These are phyloP conservation scores for Apis laboriosa DNA, from an alignment of 1,140 invertebrate genomes.

Conservation along the genomic window DNA sequence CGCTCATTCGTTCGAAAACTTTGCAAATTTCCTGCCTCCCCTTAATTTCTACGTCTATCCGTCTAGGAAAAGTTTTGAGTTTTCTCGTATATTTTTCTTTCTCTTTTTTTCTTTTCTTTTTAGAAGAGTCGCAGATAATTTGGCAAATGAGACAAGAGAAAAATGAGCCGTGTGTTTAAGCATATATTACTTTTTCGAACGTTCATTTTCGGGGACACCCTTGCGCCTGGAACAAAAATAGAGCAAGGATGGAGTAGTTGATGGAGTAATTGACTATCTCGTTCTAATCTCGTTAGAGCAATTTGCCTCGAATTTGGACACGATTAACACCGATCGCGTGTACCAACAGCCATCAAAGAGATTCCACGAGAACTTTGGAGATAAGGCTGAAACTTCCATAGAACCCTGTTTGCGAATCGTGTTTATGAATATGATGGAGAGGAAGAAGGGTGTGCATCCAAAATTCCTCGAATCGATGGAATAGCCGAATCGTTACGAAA, in stretches of 20 bases:
- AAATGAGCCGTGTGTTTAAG: neutral
- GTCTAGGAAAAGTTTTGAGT: too few species aligned
- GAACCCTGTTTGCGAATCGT: neutral
- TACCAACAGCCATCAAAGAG: neutral
- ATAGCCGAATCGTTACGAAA: conserved; percentile 35
- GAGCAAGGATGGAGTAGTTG: conserved; percentile 43
- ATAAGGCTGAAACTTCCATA: neutral
- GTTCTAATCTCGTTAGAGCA: conserved; percentile 69
- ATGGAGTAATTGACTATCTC: conserved; percentile 62
- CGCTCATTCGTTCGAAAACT: neutral
- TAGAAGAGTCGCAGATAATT: neutral
- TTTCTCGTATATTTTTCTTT: too few species aligned
- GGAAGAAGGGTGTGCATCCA: neutral
- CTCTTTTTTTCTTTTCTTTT: neutral
- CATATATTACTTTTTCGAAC: conserved; percentile 50
- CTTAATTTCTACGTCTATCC: too few species aligned
- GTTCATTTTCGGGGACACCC: conserved; percentile 15
- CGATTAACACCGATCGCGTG: conserved; percentile 44
- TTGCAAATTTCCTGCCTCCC: neutral
- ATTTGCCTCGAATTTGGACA: conserved; percentile 61
- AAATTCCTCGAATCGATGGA: conserved; percentile 18
- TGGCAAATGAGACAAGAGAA: neutral
- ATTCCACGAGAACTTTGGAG: conserved; percentile 11
- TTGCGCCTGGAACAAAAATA: conserved; percentile 56
- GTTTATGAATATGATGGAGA: neutral